A percentile compares a stretch with the other conserved stretches of the same genome.
These are phyloP conservation scores for Ataeniobius toweri DNA, from an alignment of 2,797 vertebrate species.

Conservation along the genomic window DNA sequence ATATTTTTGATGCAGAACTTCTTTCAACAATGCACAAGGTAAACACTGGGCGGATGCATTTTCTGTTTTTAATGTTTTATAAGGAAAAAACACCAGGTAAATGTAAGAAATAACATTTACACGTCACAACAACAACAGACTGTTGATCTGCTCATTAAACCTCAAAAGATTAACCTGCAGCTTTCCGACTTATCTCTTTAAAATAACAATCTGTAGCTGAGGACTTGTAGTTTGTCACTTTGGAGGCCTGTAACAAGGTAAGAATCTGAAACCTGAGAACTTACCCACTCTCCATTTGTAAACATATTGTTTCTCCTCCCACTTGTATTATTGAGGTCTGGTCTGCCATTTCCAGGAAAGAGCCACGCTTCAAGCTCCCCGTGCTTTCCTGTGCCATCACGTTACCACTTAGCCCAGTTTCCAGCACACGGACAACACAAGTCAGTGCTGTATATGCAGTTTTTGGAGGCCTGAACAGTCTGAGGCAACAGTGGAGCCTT, in stretches of 20 bases:
- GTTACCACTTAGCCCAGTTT: conserved; percentile 28
- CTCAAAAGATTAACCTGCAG: background rate
- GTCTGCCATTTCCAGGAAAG: conserved; percentile 14
- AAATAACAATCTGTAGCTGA: background rate
- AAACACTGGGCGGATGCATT: background rate
- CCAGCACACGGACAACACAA: conserved; percentile 16
- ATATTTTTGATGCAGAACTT: background rate
- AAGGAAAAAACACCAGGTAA: background rate
- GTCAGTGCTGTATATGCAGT: conserved; percentile 7
- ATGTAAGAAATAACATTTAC: background rate
- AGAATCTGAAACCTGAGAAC: background rate
- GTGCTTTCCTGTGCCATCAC: background rate
- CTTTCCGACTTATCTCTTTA: background rate
- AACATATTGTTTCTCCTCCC: conserved; percentile 9
- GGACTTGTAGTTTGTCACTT: background rate
- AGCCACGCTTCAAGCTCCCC: conserved; percentile 13
- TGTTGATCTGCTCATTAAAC: background rate
- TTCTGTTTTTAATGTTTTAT: background rate
- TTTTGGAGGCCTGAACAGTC: conserved; percentile 17
- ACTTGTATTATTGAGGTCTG: conserved; percentile 1
- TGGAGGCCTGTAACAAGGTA: background rate
- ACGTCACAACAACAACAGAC: background rate
- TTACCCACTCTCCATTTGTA: background rate
- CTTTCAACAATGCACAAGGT: background rate
- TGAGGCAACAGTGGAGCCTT: conserved; percentile 29